Conservation (phyloP, 1,140 invertebrate genomes). For the Sarcophaga peregrina region DNA sequence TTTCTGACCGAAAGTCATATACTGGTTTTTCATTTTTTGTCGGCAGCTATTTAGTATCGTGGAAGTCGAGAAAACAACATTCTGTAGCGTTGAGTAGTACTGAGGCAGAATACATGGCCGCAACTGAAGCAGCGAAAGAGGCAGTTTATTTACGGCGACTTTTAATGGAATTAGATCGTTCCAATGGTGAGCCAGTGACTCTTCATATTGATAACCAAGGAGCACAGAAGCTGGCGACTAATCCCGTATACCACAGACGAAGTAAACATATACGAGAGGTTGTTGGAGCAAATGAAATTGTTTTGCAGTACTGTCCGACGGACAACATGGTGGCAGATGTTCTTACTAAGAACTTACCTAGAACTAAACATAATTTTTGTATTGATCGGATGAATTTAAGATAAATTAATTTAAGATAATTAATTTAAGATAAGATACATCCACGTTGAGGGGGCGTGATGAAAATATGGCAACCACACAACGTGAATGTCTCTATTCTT, state of each 20-base stretch:
- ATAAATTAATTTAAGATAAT: too few relatives aligned
- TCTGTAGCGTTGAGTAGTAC: constrained; percentile 55
- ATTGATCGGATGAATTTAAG: constrained; percentile 26
- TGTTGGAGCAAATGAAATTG: constrained; percentile 19
- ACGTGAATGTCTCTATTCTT: too few relatives aligned
- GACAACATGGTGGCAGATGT: constrained; percentile 68
- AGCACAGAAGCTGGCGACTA: too few relatives aligned
- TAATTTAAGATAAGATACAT: constrained; percentile 20
- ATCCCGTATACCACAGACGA: constrained; percentile 57
- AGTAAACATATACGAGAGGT: constrained; percentile 60
- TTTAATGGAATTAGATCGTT: constrained; percentile 46
- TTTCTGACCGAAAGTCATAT: neutral
- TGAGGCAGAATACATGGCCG: constrained; percentile 67
- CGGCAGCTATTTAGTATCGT: constrained; percentile 53
- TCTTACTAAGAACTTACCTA: constrained; percentile 56
- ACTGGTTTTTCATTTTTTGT: constrained; percentile 58
- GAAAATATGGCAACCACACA: constrained; percentile 29
- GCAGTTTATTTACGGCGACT: constrained; percentile 58
- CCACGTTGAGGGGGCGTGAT: constrained; percentile 31
- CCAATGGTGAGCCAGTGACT: constrained; percentile 27
- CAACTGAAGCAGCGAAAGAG: constrained; percentile 63
- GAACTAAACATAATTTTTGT: constrained; percentile 29
- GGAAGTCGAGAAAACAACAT: constrained; percentile 58
- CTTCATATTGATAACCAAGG: constrained; percentile 46
- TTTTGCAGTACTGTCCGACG: constrained; percentile 35